phyloP scores from a whole-genome alignment of 2,113 vertebrate genomes.

The Corvus cornix region DNA sequence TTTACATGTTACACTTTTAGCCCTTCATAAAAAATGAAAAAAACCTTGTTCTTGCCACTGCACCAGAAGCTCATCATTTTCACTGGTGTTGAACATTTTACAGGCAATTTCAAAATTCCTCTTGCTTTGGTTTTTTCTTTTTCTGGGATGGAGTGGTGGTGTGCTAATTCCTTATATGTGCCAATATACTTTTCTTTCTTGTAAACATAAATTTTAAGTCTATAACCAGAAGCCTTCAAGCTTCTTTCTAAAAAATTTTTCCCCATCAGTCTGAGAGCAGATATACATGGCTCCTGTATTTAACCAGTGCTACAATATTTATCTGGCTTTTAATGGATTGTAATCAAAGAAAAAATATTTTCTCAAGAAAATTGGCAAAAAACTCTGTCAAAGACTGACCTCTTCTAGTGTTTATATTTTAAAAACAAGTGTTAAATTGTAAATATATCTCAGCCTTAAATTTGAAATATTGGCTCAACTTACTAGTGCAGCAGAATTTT shows the following conservation, averaged over 20 bases:
- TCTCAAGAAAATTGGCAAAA: neutral
- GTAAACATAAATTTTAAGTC: neutral
- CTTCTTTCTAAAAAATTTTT: neutral
- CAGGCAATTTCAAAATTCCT: neutral
- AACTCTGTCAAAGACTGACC: neutral
- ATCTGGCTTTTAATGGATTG: neutral
- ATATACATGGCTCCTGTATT: neutral
- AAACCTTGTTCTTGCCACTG: neutral
- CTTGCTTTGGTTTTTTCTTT: neutral
- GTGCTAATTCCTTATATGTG: neutral
- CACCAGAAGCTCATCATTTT: neutral
- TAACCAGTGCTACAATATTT: neutral
- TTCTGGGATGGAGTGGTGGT: neutral
- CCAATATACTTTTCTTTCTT: neutral
- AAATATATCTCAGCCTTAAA: neutral
- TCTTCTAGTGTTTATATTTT: neutral
- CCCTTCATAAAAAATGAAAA: neutral
- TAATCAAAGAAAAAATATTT: neutral
- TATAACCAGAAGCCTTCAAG: neutral
- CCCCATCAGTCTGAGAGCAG: neutral
- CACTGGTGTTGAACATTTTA: neutral
- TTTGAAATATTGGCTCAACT: neutral
- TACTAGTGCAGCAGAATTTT: neutral
- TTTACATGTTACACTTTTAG: neutral
- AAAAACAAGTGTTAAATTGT: neutral